phyloP scores from a whole-genome alignment of 1,140 invertebrate genomes.

The Penaeus japonicus region DNA sequence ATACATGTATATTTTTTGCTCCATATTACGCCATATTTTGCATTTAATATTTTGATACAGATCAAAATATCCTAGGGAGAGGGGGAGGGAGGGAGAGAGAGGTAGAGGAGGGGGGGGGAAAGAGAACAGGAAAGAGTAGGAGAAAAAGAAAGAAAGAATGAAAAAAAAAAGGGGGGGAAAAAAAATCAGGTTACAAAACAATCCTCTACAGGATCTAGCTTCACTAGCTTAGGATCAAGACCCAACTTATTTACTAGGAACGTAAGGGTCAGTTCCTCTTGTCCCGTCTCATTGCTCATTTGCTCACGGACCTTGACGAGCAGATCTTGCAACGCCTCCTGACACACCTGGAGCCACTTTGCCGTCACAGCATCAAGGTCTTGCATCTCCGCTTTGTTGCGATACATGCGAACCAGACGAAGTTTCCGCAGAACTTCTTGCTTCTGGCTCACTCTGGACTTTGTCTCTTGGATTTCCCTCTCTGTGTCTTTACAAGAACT shows the following conservation, averaged over 20 bases:
- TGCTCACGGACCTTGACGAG: background rate
- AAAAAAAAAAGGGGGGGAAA: no score
- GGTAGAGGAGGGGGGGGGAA: no score
- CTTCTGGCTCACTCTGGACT: constrained; percentile 23
- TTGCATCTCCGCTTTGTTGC: constrained; percentile 44
- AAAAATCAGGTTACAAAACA: constrained; percentile 3
- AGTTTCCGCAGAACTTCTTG: constrained; percentile 31
- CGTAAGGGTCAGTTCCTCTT: constrained; percentile 20
- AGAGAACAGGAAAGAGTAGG: no score
- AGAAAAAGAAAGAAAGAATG: no score
- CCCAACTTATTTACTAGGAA: constrained; percentile 23
- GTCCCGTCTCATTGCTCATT: background rate
- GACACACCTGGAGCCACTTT: constrained; percentile 36
- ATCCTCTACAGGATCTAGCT: constrained; percentile 24
- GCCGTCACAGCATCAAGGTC: constrained; percentile 6
- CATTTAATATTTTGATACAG: no score
- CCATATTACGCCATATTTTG: no score
- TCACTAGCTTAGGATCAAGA: constrained; percentile 15
- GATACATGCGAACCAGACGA: constrained; percentile 22
- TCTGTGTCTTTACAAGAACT: no score
- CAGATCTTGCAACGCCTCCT: constrained; percentile 36
- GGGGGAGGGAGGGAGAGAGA: no score
- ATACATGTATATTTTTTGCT: no score
- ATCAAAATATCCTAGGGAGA: no score
- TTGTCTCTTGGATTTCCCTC: background rate